Conservation (phyloP, 2,888 invertebrate species). For the Hirtodrosophila confusa region DNA sequence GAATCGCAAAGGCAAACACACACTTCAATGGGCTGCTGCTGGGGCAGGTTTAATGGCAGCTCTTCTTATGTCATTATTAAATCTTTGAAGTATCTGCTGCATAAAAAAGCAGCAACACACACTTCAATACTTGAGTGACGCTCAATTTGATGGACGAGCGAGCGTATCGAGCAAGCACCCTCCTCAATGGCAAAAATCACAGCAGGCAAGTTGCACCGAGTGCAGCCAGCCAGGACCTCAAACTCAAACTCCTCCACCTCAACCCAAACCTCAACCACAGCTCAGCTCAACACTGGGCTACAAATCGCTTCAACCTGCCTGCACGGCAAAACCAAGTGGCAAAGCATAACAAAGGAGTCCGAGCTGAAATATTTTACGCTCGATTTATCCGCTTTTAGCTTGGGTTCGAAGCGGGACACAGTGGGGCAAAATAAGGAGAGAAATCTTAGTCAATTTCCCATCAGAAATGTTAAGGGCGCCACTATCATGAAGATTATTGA, state of each 20-base stretch:
- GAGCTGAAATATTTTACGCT: constrained; percentile 82
- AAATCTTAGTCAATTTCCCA: too few species aligned
- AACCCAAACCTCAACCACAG: constrained; percentile 33
- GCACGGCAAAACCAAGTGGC: constrained; percentile 57
- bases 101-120: constrained; percentile 68
- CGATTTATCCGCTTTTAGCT: constrained; percentile 77
- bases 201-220: constrained; percentile 57
- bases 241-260: not conserved
- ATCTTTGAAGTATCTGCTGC: constrained; percentile 73
- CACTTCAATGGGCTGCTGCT: constrained; percentile 12
- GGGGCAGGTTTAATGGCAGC: constrained; percentile 67
- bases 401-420: not conserved
- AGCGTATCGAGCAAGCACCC: constrained; percentile 51
- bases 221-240: constrained; percentile 21
- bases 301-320: constrained; percentile 61
- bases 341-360: constrained; percentile 64
- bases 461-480: too few species aligned
- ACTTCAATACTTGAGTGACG: constrained; percentile 75
- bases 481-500: too few species aligned
- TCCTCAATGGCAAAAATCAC: constrained; percentile 69
- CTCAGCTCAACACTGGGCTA: constrained; percentile 46
- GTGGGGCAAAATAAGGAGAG: not conserved
- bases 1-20: constrained; percentile 65
- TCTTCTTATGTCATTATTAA: constrained; percentile 78
- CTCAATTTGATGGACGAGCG: constrained; percentile 75